Base-by-base conservation (phyloP, 35 echinoderm and acorn worm genomes). In the Patiria miniata region DNA sequence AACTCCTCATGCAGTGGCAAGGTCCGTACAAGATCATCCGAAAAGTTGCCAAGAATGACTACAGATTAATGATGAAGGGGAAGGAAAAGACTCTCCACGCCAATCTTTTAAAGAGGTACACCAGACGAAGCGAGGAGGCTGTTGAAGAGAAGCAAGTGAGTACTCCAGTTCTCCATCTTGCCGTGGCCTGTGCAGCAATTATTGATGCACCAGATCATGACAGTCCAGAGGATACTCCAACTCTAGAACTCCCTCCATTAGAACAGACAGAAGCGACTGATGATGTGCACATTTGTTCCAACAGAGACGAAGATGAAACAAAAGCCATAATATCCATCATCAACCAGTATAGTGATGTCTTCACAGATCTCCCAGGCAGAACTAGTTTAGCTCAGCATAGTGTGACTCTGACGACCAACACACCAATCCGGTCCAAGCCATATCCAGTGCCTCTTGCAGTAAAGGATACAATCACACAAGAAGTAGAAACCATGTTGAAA, bases 401-500 rank as follows among this genome's bases (percentile, higher is more conserved):
- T 78, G 51, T 81, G 38, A 51, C 52, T 7, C 51, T 90, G 36
- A 86, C 78, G 0, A 82, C 42, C 40, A 50, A 82, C 21, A 15
- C 28, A 36, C 88, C 15, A 82, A 83, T 40, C 38, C 21, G 77
- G 16, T 18, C 33, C 23, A 78, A 77, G 39, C 90, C 83, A 39
- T 91, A 91, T 57, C 77, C 61, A 29, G 54, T 83, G 17, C 83
- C 93, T 21, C 56, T 77, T 15, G 32, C 87, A n/a, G 52, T 86
- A n/a, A 2, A 40, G 18, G 56, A 90, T 7, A 79, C 36, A 7
- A 33, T 90, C 1, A 85, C 77, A 44, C 58, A 40, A 21, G 84
- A 91, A 37, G 32, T 95, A 29, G 58, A 86, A 19, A 56, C 39
- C 5, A 90, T 95, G 83, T 36, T 95, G 30, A 32, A 85, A 8